Evolutionary conservation across 2,113 vertebrate genomes (phyloP).

Genomic region (Xerus inauris): DNA sequence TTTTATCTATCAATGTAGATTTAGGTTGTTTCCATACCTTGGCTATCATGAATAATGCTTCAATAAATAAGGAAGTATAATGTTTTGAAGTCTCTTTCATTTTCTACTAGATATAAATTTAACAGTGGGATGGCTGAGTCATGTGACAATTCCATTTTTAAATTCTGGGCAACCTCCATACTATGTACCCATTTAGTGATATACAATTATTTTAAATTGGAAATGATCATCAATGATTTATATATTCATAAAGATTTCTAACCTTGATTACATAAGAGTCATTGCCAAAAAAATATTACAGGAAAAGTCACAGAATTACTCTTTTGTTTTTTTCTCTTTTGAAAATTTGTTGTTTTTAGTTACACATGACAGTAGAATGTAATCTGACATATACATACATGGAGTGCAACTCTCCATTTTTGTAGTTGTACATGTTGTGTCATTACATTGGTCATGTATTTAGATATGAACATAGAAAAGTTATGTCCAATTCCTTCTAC

Average conservation of each 20-base stretch:
- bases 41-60: neutral
- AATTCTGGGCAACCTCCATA: neutral
- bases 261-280: neutral
- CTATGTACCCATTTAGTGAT: neutral
- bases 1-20: neutral
- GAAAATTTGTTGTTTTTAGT: too few relatives aligned
- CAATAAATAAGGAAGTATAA: neutral
- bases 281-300: too few relatives aligned
- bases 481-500: too few relatives aligned
- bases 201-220: neutral
- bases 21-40: neutral
- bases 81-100: neutral
- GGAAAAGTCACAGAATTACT: too few relatives aligned
- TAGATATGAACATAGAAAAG: too few relatives aligned
- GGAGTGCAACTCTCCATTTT: too few relatives aligned
- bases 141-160: neutral
- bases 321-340: too few relatives aligned
- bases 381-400: too few relatives aligned
- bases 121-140: neutral
- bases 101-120: neutral
- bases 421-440: too few relatives aligned
- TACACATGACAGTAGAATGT: too few relatives aligned
- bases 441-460: too few relatives aligned
- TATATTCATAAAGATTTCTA: neutral
- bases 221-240: neutral